Percentiles rank a stretch among this genome's conserved stretches.
Conservation (phyloP, 2,113 vertebrate genomes). For the Ibidorhyncha struthersii region DNA sequence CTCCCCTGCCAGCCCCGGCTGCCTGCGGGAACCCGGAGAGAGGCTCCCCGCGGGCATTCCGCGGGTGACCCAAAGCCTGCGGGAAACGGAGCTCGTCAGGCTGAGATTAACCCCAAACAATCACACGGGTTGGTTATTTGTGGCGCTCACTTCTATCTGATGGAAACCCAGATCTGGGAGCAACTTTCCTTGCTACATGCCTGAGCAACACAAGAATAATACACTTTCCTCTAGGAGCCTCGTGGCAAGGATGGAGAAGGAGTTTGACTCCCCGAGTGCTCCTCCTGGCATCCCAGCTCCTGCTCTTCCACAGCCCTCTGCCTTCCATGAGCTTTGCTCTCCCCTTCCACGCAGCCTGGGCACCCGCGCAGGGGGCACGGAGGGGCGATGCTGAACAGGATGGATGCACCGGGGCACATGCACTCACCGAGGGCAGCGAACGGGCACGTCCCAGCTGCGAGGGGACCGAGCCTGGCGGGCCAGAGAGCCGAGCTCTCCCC, state of each 20-base stretch:
- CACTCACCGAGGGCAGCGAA: neutral
- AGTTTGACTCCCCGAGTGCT: neutral
- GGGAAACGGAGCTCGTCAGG: neutral
- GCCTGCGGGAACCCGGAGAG: neutral
- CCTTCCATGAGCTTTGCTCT: neutral
- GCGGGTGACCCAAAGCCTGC: neutral
- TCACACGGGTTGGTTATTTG: neutral
- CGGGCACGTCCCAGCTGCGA: rapidly evolving
- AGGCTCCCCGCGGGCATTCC: neutral
- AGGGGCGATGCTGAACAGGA: no score
- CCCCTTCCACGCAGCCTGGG: neutral
- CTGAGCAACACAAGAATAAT: rapidly evolving
- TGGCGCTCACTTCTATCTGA: neutral
- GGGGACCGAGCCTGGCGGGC: rapidly evolving
- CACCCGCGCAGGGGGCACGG: neutral
- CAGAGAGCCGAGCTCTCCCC: rapidly evolving
- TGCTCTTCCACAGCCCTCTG: neutral
- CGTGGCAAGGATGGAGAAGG: neutral
- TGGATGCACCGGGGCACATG: no score
- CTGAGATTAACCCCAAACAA: neutral
- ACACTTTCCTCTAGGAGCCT: neutral
- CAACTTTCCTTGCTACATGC: neutral
- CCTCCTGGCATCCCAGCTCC: neutral
- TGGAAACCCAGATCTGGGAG: neutral
- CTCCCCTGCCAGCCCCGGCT: neutral